These are phyloP conservation scores for Rutpela maculata DNA, from an alignment of 2,888 invertebrate species.

Conservation along the genomic window DNA sequence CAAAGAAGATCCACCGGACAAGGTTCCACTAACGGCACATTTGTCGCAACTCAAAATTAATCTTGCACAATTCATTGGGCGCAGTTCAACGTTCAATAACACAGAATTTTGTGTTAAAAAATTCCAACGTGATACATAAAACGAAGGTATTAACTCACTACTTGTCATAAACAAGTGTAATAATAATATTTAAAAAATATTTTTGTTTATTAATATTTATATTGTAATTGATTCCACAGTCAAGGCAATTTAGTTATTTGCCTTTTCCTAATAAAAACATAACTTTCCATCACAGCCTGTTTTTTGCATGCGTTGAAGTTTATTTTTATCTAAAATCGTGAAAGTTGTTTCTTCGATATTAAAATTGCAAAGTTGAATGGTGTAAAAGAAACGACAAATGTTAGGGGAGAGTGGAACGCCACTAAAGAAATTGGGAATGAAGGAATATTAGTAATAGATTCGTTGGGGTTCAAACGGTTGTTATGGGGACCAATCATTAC, in stretches of 20 bases:
- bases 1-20: neutral
- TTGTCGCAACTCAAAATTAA: neutral
- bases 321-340: neutral
- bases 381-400: neutral
- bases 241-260: too few relatives aligned
- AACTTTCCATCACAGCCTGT: neutral
- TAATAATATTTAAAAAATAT: neutral
- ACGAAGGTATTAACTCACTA: neutral
- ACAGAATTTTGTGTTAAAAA: too few relatives aligned
- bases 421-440: neutral
- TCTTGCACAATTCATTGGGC: neutral
- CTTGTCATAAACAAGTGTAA: neutral
- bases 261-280: too few relatives aligned
- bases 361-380: neutral
- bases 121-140: too few relatives aligned
- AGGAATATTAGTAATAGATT: too few relatives aligned
- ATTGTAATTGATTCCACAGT: too few relatives aligned
- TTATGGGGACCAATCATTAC: too few relatives aligned
- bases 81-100: too few relatives aligned
- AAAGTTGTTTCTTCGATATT: neutral
- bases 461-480: too few relatives aligned
- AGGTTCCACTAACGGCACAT: neutral
- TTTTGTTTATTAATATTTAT: neutral
- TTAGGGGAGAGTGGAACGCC: neutral
- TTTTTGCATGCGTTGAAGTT: neutral